These are phyloP conservation scores for Acrobasis consociella DNA, from an alignment of 2,888 invertebrate genomes.

Conservation along the genomic window DNA sequence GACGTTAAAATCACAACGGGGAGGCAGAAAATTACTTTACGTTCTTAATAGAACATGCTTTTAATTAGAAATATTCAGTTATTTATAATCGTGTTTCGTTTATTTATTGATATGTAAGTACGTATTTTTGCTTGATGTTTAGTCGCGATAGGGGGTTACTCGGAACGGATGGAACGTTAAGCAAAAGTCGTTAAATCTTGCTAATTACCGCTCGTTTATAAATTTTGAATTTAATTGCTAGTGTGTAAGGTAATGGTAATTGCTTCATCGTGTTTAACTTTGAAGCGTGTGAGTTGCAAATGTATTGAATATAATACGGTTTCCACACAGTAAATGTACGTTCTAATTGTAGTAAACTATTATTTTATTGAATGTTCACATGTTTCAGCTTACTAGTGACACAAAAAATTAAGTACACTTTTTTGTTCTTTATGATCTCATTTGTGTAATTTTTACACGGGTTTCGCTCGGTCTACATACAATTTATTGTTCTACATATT, in stretches of 20 bases:
- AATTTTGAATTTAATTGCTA: conserved; percentile 5
- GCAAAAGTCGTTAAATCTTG: neutral
- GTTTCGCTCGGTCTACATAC: too few relatives aligned
- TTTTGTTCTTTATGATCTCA: too few relatives aligned
- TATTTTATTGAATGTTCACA: too few relatives aligned
- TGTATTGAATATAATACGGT: neutral
- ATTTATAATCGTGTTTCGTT: conserved; percentile 34
- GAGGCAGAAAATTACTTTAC: conserved; percentile 52
- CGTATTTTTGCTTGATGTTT: conserved; percentile 9
- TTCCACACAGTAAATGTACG: too few relatives aligned
- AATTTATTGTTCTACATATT: too few relatives aligned
- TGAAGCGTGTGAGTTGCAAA: neutral
- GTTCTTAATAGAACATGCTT: conserved; percentile 62
- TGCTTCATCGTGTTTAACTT: neutral
- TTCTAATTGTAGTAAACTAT: too few relatives aligned
- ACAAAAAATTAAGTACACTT: too few relatives aligned
- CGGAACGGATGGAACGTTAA: neutral
- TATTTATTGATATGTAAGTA: conserved; percentile 27
- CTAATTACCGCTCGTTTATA: conserved; percentile 1
- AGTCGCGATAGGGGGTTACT: conserved; percentile 8
- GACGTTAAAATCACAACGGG: conserved; percentile 65
- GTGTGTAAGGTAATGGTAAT: neutral
- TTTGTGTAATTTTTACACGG: too few relatives aligned
- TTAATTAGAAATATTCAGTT: conserved; percentile 56
- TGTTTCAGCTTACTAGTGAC: too few relatives aligned